Percentiles rank a stretch among this genome's conserved stretches.
These are phyloP conservation scores for Hystrix cristata DNA, from an alignment of 2,113 vertebrate species.

Conservation along the genomic window DNA sequence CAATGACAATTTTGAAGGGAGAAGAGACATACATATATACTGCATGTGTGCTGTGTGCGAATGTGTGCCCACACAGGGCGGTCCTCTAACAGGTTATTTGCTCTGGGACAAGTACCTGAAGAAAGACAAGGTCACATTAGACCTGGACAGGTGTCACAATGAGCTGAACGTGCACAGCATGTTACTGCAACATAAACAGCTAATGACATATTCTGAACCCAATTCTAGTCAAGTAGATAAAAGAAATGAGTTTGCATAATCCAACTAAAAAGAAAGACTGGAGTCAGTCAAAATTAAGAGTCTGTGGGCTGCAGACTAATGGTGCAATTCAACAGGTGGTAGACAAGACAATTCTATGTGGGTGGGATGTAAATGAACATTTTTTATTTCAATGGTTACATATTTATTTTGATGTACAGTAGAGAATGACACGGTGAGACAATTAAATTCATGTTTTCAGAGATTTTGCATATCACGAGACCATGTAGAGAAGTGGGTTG, in stretches of 20 bases:
- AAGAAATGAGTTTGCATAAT: neutral
- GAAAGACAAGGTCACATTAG: neutral
- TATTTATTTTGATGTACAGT: conserved; percentile 19
- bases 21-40: neutral
- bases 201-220: neutral
- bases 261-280: neutral
- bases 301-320: neutral
- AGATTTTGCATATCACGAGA: neutral
- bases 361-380: neutral
- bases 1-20: neutral
- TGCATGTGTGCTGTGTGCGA: no score
- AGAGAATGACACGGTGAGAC: neutral
- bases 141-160: neutral
- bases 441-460: neutral
- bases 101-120: neutral
- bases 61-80: neutral
- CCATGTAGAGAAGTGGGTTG: conserved; percentile 24
- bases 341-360: neutral
- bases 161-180: neutral
- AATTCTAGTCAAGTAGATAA: neutral
- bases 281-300: neutral
- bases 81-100: neutral
- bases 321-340: neutral
- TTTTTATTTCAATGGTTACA: neutral
- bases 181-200: neutral